Percentiles rank a stretch among this genome's conserved stretches.
Conservation (phyloP, 2,797 vertebrate genomes). For the Pristis pectinata region DNA sequence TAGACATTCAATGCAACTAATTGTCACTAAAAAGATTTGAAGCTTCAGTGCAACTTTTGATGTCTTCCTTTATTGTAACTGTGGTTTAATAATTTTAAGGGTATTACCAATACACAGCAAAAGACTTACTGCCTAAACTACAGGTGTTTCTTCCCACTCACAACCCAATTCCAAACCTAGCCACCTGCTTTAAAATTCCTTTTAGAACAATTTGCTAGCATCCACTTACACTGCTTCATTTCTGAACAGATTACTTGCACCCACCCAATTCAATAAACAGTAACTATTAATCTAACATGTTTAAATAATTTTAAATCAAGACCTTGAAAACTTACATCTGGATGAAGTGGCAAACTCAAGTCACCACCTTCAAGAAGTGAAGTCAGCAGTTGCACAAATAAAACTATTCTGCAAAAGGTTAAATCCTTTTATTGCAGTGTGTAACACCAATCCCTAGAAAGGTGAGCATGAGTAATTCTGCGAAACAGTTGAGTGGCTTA, state of each 20-base stretch:
- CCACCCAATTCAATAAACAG: not conserved
- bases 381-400: not conserved
- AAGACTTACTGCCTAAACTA: not conserved
- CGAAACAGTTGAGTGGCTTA: no score
- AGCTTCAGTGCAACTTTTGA: no score
- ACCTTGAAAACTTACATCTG: not conserved
- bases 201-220: not conserved
- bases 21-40: no score
- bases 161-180: not conserved
- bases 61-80: no score
- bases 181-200: not conserved
- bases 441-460: no score
- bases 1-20: no score
- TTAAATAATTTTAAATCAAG: not conserved
- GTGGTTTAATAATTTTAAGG: no score
- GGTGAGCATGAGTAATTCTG: no score
- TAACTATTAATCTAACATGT: not conserved
- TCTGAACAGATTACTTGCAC: not conserved
- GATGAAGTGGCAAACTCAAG: not conserved
- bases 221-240: no score
- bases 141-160: not conserved
- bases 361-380: not conserved
- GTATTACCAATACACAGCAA: no score
- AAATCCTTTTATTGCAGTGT: no score
- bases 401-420: no score